Percentiles rank a stretch among this genome's conserved stretches.
These are phyloP conservation scores for Zaprionus inermis DNA, from an alignment of 1,140 invertebrate genomes.

Conservation along the genomic window DNA sequence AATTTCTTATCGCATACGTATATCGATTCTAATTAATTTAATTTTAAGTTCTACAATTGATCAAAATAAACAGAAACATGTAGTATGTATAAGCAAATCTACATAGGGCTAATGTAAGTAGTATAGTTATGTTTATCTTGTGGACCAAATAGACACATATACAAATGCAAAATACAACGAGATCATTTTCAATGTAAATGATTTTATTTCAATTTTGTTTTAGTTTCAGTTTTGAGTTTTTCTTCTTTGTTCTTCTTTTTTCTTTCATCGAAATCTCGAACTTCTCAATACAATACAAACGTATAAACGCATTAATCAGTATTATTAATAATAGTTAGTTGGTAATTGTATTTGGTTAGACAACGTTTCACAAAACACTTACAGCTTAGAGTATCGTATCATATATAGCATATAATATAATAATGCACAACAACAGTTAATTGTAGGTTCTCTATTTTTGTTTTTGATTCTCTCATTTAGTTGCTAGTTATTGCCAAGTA, in stretches of 20 bases:
- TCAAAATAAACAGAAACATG: neutral
- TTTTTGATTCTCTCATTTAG: slow-evolving; percentile 55
- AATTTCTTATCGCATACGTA: slow-evolving; percentile 1
- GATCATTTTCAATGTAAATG: slow-evolving; percentile 42
- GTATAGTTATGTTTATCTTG: slow-evolving; percentile 21
- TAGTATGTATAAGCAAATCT: slow-evolving; percentile 23
- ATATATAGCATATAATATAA: slow-evolving; percentile 42
- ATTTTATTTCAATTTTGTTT: slow-evolving; percentile 60
- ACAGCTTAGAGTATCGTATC: slow-evolving; percentile 47
- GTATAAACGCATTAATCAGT: slow-evolving; percentile 69
- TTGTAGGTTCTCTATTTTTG: slow-evolving; percentile 23
- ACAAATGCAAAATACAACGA: slow-evolving; percentile 45
- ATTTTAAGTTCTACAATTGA: slow-evolving; percentile 16
- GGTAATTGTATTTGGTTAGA: slow-evolving; percentile 75
- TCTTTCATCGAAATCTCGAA: slow-evolving; percentile 40
- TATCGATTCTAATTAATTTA: slow-evolving; percentile 3
- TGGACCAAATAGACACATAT: slow-evolving; percentile 57
- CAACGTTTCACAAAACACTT: slow-evolving; percentile 79
- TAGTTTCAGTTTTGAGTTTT: slow-evolving; percentile 8
- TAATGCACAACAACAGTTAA: slow-evolving; percentile 62
- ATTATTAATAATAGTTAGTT: slow-evolving; percentile 56
- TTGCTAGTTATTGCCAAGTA: slow-evolving; percentile 60
- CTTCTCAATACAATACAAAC: slow-evolving; percentile 67
- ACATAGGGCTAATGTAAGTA: slow-evolving; percentile 10
- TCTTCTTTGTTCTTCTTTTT: slow-evolving; percentile 37